Base-by-base conservation (phyloP, 2,113 vertebrate species). In the Ellobius talpinus region DNA sequence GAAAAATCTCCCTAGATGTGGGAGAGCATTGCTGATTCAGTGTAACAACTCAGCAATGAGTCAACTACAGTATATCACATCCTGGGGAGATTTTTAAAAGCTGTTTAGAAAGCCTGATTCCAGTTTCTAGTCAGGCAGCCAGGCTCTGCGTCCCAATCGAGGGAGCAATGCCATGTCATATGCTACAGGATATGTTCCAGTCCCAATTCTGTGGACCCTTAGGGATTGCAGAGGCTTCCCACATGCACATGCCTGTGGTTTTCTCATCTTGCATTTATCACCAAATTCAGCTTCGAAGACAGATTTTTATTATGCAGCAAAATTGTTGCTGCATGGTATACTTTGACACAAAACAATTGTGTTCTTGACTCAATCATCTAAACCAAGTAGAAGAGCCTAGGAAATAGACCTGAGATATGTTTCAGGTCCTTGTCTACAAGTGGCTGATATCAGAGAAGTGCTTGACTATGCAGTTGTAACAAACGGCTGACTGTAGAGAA, bases 281-380 rank as follows among this genome's bases (percentile, higher is more conserved):
- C 61, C 63, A 1, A 1, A 29, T 68, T 94, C 87, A 70, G 78
- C 58, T 58, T 58, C 58, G 66, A 94, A 93, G 96, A 94, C 55
- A 76, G 65, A 78, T 82, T 92, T 89, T 93, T 91, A 89, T 97
- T 97, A 91, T 70, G 42, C 50, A 93, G 47, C 39, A 89, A n/a
- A 94, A 66, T 61, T 91, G 72, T 33, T 89, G 63, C 66, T 91
- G 24, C 77, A 70, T 94, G 73, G 77, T 94, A 89, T 96, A 91
- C 92, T 93, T 95, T 79, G 78, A 97, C 91, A 79, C 52, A 94
- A 65, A 93, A 14, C 47, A 61, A 93, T 87, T 95, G 89, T 86
- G 17, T 82, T 92, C 66, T 91, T 96, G 89, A 93, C 55, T 68
- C 63, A 91, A 81, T 79, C 84, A 74, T 63, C 66, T 55, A 87